These are phyloP conservation scores for Peucedramus taeniatus DNA, from an alignment of 2,113 vertebrate species.

Conservation along the genomic window DNA sequence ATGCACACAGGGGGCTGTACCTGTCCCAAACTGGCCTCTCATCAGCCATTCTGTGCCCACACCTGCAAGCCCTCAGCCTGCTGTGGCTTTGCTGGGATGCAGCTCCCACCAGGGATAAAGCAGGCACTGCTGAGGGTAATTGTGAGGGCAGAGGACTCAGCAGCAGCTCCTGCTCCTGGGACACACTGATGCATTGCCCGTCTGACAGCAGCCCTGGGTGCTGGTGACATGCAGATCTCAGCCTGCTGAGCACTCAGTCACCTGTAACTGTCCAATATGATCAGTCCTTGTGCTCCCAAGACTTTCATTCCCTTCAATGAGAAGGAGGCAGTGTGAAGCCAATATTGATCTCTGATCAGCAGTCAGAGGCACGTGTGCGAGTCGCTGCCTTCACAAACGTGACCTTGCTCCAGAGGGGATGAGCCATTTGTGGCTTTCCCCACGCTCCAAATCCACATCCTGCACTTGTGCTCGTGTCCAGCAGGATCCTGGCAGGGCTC, in stretches of 20 bases:
- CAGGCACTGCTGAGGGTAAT: background rate
- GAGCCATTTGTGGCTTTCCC: background rate
- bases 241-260: background rate
- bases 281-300: background rate
- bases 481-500: background rate
- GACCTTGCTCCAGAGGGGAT: background rate
- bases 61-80: background rate
- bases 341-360: background rate
- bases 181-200: background rate
- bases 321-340: background rate
- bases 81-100: background rate
- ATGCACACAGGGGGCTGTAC: rapidly evolving
- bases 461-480: rapidly evolving
- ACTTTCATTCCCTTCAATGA: background rate
- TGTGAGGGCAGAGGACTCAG: background rate
- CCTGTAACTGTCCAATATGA: background rate
- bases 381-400: background rate
- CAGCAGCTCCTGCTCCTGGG: background rate
- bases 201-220: background rate
- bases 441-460: background rate
- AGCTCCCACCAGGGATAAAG: background rate
- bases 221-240: background rate
- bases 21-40: background rate
- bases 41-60: background rate
- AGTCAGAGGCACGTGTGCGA: background rate